Evolutionary conservation across 2,797 vertebrate species (phyloP).

Genomic region (Clamator glandarius): DNA sequence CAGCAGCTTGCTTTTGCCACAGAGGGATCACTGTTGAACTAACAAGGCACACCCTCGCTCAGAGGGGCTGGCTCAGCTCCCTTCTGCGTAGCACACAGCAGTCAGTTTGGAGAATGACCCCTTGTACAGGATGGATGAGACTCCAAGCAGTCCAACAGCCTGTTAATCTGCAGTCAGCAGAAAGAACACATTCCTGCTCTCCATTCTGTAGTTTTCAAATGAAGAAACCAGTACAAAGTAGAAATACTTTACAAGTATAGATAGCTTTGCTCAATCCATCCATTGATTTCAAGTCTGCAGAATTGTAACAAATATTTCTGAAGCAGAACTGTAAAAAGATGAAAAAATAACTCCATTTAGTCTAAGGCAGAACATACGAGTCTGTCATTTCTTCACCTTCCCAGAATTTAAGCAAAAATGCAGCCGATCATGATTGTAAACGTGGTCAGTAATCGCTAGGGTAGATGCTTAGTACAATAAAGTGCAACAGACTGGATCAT

Average conservation of each 20-base stretch:
- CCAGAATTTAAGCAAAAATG: not conserved
- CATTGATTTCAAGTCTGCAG: not conserved
- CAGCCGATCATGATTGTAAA: not conserved
- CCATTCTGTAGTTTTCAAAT: not conserved
- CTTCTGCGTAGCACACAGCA: accelerated
- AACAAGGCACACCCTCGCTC: not conserved
- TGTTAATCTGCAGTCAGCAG: conserved; percentile 15
- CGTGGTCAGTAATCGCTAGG: not conserved
- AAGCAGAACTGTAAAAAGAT: not conserved
- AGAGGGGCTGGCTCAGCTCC: not conserved
- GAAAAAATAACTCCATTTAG: not conserved
- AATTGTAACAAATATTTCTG: not conserved
- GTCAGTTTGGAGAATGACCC: accelerated
- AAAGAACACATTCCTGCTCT: not conserved
- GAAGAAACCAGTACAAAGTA: not conserved
- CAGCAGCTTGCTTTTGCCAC: not conserved
- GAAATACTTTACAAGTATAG: not conserved
- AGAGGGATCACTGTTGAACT: not conserved
- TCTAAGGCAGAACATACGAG: not conserved
- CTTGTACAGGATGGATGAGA: not conserved
- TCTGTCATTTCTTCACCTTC: not conserved
- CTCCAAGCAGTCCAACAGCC: not conserved
- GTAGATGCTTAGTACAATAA: not conserved
- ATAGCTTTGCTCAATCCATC: not conserved
- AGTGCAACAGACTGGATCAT: not conserved